Conservation (phyloP, 2,113 vertebrate species). For the Erythrocercus mccallii region DNA sequence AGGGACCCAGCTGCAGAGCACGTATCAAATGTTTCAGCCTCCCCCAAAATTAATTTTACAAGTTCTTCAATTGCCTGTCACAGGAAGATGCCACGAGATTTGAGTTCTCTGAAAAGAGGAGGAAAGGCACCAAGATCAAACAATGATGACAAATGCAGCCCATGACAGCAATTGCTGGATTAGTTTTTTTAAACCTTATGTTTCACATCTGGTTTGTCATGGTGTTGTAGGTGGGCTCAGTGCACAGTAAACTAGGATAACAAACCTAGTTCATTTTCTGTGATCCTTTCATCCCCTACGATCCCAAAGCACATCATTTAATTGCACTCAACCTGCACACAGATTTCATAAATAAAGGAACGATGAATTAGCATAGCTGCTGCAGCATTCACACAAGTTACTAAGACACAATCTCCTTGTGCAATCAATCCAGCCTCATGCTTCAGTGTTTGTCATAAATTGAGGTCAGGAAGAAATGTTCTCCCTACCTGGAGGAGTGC, state of each 20-base stretch:
- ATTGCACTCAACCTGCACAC: conserved; percentile 25
- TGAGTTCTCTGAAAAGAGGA: background rate
- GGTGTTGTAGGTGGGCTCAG: conserved; percentile 21
- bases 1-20: background rate
- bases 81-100: background rate
- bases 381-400: conserved; percentile 22
- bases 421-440: conserved; percentile 35
- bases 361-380: conserved; percentile 47
- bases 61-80: background rate
- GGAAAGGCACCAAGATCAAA: conserved; percentile 10
- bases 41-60: background rate
- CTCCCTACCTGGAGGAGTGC: conserved; percentile 4
- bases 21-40: background rate
- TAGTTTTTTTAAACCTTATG: background rate
- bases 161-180: conserved; percentile 1
- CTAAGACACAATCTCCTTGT: conserved; percentile 38
- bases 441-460: conserved; percentile 35
- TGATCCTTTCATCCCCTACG: conserved; percentile 30
- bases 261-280: background rate
- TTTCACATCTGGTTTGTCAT: background rate
- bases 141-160: background rate
- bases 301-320: conserved; percentile 36
- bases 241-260: background rate
- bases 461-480: conserved; percentile 51
- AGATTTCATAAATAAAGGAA: conserved; percentile 41